phyloP scores from a whole-genome alignment of 2,797 vertebrate species.

The Nannoperca obscura region DNA sequence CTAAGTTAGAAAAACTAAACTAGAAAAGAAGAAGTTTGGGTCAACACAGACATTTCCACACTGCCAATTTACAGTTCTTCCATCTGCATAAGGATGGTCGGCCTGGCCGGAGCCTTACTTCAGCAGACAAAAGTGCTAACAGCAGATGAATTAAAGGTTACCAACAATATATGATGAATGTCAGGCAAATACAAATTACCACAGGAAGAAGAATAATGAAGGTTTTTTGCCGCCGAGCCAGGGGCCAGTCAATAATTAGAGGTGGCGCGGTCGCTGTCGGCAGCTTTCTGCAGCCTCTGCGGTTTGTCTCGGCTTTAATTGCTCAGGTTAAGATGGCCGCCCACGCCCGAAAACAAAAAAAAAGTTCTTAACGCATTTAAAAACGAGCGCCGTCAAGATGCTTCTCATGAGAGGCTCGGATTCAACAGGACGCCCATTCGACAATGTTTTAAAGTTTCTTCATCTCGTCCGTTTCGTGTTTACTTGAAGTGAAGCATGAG shows the following conservation, averaged over 20 bases:
- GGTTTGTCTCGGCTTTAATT: slow-evolving; percentile 81
- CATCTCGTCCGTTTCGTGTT: slow-evolving; percentile 71
- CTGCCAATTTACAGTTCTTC: slow-evolving; percentile 76
- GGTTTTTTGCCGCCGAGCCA: slow-evolving; percentile 63
- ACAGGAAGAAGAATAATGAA: slow-evolving; percentile 85
- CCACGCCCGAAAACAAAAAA: slow-evolving; percentile 31
- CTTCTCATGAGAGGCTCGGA: slow-evolving; percentile 38
- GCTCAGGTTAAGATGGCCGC: slow-evolving; percentile 82
- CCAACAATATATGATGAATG: slow-evolving; percentile 86
- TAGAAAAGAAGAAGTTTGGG: slow-evolving; percentile 33
- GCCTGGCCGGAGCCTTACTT: slow-evolving; percentile 71
- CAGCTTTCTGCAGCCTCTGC: slow-evolving; percentile 65
- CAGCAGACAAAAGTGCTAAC: slow-evolving; percentile 93
- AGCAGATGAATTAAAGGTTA: slow-evolving; percentile 96
- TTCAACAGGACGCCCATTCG: slow-evolving; percentile 56
- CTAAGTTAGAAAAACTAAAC: not conserved
- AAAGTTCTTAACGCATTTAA: slow-evolving; percentile 45
- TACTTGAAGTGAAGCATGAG: slow-evolving; percentile 75
- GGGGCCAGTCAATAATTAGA: slow-evolving; percentile 88
- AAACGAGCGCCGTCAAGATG: slow-evolving; percentile 17
- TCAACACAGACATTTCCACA: not conserved
- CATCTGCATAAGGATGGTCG: slow-evolving; percentile 7
- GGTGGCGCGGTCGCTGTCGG: slow-evolving; percentile 71
- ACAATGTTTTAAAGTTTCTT: slow-evolving; percentile 71
- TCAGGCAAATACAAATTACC: slow-evolving; percentile 89